Evolutionary conservation across 2,888 invertebrate species (phyloP).

Genomic region (Amorpha juglandis): DNA sequence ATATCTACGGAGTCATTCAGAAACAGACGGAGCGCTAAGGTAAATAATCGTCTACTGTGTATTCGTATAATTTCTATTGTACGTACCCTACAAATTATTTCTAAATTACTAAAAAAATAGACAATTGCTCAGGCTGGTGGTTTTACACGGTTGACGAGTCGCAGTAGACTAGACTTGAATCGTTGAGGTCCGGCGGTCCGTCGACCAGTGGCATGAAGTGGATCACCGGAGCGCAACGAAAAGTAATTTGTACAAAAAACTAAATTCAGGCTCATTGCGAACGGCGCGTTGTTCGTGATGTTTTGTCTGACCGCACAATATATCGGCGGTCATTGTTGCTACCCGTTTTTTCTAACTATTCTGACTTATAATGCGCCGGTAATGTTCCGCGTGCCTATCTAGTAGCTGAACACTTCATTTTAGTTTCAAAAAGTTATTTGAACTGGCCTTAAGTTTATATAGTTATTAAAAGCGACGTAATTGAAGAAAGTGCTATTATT

Average conservation of each 20-base stretch:
- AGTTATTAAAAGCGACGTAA: conserved; percentile 41
- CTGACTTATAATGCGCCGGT: conserved; percentile 72
- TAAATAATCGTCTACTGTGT: conserved; percentile 48
- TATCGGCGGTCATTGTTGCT: conserved; percentile 80
- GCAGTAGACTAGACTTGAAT: conserved; percentile 52
- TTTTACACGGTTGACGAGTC: conserved; percentile 53
- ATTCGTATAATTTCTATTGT: conserved; percentile 38
- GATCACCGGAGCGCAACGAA: conserved; percentile 82
- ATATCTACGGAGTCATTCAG: conserved; percentile 58
- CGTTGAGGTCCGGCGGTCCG: conserved; percentile 52
- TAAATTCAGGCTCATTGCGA: conserved; percentile 81
- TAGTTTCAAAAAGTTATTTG: conserved; percentile 51
- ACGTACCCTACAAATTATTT: conserved; percentile 51
- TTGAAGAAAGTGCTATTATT: conserved; percentile 45
- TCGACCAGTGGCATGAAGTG: conserved; percentile 57
- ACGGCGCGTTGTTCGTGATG: conserved; percentile 79
- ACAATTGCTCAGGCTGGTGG: conserved; percentile 31
- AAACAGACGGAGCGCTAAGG: conserved; percentile 56
- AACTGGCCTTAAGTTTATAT: conserved; percentile 29
- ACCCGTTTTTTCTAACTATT: conserved; percentile 72
- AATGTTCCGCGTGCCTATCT: conserved; percentile 69
- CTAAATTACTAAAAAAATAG: conserved; percentile 33
- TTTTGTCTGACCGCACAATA: conserved; percentile 83
- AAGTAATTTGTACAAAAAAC: conserved; percentile 84
- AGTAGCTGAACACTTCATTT: conserved; percentile 58